Evolutionary conservation across 2,113 vertebrate genomes (phyloP).

Genomic region (Oncorhynchus kisutch): DNA sequence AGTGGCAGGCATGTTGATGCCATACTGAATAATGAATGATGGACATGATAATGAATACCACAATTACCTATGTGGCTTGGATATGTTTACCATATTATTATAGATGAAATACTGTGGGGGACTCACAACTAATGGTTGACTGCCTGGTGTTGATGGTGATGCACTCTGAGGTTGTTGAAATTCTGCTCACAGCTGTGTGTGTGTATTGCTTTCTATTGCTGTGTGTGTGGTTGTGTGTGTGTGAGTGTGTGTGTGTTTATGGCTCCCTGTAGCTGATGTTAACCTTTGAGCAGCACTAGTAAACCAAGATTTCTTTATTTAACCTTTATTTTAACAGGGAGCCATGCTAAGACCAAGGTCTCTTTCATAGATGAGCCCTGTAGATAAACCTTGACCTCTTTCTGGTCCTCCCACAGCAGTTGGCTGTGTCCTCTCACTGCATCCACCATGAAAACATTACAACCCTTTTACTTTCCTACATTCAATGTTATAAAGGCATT

Average conservation of each 20-base stretch:
- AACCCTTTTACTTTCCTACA: too few relatives aligned
- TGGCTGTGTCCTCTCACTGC: background rate
- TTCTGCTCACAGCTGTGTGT: background rate
- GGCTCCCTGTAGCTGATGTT: background rate
- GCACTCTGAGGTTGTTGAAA: background rate
- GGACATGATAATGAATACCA: constrained; percentile 37
- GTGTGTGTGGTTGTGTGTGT: background rate
- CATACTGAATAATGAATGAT: constrained; percentile 45
- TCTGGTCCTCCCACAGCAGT: background rate
- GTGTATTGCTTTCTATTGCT: background rate
- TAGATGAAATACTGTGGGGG: background rate
- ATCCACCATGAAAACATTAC: too few relatives aligned
- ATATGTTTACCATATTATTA: constrained; percentile 1
- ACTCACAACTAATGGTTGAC: too few relatives aligned
- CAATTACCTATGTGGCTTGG: constrained; percentile 12
- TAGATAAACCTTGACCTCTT: background rate
- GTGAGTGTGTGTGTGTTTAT: background rate
- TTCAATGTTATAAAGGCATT: too few relatives aligned
- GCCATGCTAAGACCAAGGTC: too few relatives aligned
- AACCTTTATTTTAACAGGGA: too few relatives aligned
- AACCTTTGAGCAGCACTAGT: background rate
- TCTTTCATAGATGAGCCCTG: background rate
- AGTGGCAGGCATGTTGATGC: constrained; percentile 39
- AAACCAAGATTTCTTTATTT: too few relatives aligned
- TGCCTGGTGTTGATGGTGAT: background rate